Conservation (phyloP, 2,797 vertebrate genomes). For the Darevskia nairensis region DNA sequence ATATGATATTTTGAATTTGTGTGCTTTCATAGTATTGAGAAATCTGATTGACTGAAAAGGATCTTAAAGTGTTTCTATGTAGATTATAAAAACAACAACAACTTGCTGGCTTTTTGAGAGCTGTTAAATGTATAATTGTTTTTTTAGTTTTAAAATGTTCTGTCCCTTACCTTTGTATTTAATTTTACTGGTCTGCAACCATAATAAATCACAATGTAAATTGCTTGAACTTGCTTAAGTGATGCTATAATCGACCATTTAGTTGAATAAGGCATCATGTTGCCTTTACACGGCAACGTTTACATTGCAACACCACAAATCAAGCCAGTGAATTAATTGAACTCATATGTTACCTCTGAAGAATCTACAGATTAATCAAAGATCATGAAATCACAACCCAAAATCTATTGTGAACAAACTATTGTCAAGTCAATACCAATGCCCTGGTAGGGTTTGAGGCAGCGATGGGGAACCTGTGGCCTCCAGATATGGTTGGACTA, state of each 20-base stretch:
- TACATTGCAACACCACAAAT: constrained; percentile 3
- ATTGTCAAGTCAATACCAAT: background rate
- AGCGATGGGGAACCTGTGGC: no score
- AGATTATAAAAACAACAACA: no score
- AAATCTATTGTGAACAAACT: background rate
- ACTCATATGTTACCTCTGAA: background rate
- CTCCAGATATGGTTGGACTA: no score
- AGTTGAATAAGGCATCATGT: background rate
- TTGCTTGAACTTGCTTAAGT: background rate
- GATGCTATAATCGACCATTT: background rate
- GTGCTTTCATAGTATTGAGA: background rate
- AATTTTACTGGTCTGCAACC: no score
- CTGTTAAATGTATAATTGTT: no score
- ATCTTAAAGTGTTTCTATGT: no score
- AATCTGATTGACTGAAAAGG: background rate
- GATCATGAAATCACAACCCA: background rate
- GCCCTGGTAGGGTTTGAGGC: no score
- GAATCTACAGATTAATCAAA: background rate
- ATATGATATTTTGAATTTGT: background rate
- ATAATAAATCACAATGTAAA: no score
- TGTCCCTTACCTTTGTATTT: no score
- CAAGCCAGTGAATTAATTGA: background rate
- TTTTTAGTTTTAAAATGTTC: no score
- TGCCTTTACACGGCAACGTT: background rate
- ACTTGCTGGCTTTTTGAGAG: no score